A percentile compares a stretch with the other conserved stretches of the same genome.
These are phyloP conservation scores for Malurus splendens DNA, from an alignment of 2,797 vertebrate species.

Conservation along the genomic window DNA sequence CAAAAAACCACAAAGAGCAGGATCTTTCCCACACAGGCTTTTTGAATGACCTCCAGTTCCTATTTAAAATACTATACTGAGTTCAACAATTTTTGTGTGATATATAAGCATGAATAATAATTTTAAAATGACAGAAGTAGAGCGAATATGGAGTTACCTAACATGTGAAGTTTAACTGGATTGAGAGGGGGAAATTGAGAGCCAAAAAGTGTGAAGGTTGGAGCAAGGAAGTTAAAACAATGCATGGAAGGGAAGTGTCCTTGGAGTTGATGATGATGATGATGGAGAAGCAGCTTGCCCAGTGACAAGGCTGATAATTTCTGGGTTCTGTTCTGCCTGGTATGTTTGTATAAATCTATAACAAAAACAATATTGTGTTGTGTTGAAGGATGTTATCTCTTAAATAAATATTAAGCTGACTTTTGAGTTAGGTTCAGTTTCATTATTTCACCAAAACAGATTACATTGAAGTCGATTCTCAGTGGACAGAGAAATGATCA, in stretches of 20 bases:
- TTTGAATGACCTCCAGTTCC: not conserved
- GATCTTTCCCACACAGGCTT: not conserved
- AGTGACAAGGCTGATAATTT: not conserved
- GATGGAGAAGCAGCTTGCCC: not conserved
- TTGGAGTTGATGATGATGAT: not conserved
- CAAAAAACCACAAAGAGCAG: not conserved
- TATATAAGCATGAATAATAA: not conserved
- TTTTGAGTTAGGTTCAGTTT: not conserved
- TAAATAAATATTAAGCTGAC: slow-evolving; percentile 8
- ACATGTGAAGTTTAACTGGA: not conserved
- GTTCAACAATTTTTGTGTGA: not conserved
- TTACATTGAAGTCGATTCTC: not conserved
- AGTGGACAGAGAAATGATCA: not conserved
- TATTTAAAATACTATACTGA: not conserved
- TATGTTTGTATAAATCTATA: not conserved
- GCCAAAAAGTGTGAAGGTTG: not conserved
- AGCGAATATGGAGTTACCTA: not conserved
- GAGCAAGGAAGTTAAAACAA: not conserved
- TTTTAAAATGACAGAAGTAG: not conserved
- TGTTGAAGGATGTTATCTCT: not conserved
- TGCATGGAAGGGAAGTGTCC: not conserved
- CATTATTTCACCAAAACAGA: not conserved
- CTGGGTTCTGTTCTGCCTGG: not conserved
- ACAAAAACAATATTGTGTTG: not conserved
- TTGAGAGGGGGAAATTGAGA: not conserved